Evolutionary conservation across 1,140 invertebrate genomes (phyloP), one percentile per base, ranked within the genome.

Genomic region (Apis dorsata): DNA sequence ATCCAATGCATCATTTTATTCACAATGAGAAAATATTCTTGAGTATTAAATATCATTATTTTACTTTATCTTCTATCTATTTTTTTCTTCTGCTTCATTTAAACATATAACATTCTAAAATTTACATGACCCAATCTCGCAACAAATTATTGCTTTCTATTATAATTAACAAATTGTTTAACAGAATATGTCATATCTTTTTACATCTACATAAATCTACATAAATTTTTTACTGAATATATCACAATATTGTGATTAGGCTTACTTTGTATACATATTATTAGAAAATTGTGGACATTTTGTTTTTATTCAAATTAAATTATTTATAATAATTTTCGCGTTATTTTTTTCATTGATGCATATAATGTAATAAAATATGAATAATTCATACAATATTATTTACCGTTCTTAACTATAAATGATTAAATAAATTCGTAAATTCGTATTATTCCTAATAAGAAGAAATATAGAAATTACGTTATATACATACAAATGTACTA

Each of bases 111-210:
- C 68, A 72, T 78, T 83, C 68, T 72, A 78, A 78, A 78, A 81
- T 81, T 77, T 57, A 28, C 81, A 62, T 88, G 60, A 81, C 55
- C 76, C 80, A 44, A 85, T 80, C 84, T 88, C 68, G 21, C 84
- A 88, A 80, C 78, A 77, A 86, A 88, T 88, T 88, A 88, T 86
- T 88, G 84, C 87, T 88, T 85, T 74, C 72, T 88, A 72, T 83
- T 53, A 63, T 76, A 79, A 88, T 77, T 77, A 81, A 88, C 66
- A 66, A 85, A 79, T 86, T 51, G 66, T 75, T 86, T 63, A 78
- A 86, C 71, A 81, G 68, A 79, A 85, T 79, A 57, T 71, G 69
- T 72, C 70, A 55, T 34, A 65, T 55, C 63, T 51, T 19, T 79
- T 76, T 79, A 62, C n/a, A 19, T 81, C 28, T 84, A 84, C 51